Evolutionary conservation across 2,888 invertebrate genomes (phyloP).

Genomic region (Axea sp.): DNA sequence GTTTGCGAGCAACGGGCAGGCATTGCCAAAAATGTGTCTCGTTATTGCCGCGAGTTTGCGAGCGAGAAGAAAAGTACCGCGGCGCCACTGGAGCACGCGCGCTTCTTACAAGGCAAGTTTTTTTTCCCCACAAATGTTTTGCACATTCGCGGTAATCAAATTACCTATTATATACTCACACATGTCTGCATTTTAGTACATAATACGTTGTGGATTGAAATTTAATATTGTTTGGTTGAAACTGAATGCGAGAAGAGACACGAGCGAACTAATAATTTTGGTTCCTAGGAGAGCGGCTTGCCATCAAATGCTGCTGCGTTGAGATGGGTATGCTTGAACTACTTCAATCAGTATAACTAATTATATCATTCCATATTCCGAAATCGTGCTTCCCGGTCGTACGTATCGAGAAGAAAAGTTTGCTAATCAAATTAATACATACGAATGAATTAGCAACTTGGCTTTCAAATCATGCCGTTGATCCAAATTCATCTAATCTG

Average conservation of each 20-base stretch:
- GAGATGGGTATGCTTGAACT: conserved; percentile 62
- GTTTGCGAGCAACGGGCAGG: no score
- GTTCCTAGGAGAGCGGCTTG: conserved; percentile 62
- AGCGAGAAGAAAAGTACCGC: no score
- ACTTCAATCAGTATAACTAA: conserved; percentile 72
- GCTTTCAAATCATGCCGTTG: conserved; percentile 26
- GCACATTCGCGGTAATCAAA: no score
- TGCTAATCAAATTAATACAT: conserved; percentile 58
- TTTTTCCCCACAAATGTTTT: no score
- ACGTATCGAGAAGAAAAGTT: conserved; percentile 52
- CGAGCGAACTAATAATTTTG: conserved; percentile 66
- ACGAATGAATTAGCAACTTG: conserved; percentile 43
- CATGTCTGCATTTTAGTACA: conserved; percentile 26
- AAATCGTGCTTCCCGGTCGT: conserved; percentile 52
- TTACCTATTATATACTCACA: conserved; percentile 31
- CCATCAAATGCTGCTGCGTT: conserved; percentile 51
- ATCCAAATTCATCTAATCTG: conserved; percentile 17
- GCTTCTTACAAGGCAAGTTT: no score
- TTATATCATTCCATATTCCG: conserved; percentile 72
- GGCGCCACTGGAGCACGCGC: no score
- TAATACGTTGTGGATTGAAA: conserved; percentile 55
- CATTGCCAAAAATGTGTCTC: no score
- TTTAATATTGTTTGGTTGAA: conserved; percentile 60
- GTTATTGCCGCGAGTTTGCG: no score
- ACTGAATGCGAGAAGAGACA: conserved; percentile 63